phyloP scores from a whole-genome alignment of 1,140 invertebrate species.

The Elymnias hypermnestra region DNA sequence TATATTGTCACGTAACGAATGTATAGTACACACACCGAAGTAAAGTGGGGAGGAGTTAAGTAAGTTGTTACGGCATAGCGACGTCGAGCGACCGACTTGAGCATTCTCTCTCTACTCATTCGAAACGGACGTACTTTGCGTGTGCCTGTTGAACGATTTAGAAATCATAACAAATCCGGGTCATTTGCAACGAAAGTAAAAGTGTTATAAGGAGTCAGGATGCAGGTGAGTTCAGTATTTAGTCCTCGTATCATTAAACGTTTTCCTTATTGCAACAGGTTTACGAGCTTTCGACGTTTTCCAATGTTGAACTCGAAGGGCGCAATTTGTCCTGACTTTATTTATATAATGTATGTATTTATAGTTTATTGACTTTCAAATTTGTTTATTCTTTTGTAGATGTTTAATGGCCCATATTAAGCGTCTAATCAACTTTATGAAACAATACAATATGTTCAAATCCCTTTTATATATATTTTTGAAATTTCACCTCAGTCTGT shows the following conservation, averaged over 20 bases:
- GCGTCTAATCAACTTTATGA: no score
- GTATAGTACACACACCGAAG: constrained; percentile 4
- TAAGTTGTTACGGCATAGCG: constrained; percentile 62
- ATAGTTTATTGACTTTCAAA: neutral
- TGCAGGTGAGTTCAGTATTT: constrained; percentile 15
- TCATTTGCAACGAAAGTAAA: constrained; percentile 46
- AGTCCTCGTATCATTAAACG: neutral
- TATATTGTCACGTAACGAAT: constrained; percentile 34
- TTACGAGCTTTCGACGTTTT: constrained; percentile 15
- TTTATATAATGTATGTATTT: neutral
- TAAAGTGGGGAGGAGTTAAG: constrained; percentile 45
- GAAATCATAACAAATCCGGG: constrained; percentile 45
- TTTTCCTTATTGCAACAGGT: constrained; percentile 16
- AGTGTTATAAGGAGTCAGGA: constrained; percentile 28
- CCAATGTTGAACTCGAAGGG: constrained; percentile 24
- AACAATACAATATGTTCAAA: no score
- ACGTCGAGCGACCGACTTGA: constrained; percentile 15
- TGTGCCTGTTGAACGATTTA: constrained; percentile 29
- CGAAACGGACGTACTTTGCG: constrained; percentile 33
- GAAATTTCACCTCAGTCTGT: no score
- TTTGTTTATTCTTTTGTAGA: neutral
- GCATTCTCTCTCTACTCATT: constrained; percentile 45
- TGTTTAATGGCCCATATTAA: no score
- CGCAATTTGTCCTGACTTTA: constrained; percentile 16
- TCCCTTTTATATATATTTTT: no score